Evolutionary conservation across 2,888 invertebrate genomes (phyloP).

Genomic region (Cataglyphis livida): DNA sequence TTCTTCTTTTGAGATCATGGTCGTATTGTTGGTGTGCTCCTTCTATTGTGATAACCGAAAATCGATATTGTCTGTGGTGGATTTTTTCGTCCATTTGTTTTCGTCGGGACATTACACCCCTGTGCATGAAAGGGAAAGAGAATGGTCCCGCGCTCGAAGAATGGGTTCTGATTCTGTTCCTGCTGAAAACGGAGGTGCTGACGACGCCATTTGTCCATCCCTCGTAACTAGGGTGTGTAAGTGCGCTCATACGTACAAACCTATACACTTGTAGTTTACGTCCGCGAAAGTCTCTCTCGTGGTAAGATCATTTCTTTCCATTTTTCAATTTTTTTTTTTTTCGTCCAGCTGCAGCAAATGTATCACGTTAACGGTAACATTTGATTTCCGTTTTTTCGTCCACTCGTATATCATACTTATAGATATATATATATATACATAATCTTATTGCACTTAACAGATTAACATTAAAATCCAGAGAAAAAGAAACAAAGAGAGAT

Average conservation of each 20-base stretch:
- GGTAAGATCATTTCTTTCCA: constrained; percentile 51
- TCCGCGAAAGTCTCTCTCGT: constrained; percentile 32
- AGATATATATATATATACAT: not conserved
- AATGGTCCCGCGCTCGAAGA: constrained; percentile 72
- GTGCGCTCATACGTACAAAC: constrained; percentile 64
- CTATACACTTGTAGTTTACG: constrained; percentile 49
- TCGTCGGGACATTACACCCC: constrained; percentile 69
- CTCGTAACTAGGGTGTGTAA: constrained; percentile 65
- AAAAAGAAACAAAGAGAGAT: not conserved
- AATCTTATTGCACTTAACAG: not conserved
- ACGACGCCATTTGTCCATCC: constrained; percentile 75
- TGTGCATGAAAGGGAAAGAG: constrained; percentile 64
- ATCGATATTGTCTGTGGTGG: constrained; percentile 67
- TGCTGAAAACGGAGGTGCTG: constrained; percentile 76
- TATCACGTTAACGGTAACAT: constrained; percentile 10
- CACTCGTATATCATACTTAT: not conserved
- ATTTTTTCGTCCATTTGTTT: constrained; percentile 63
- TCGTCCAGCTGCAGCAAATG: not conserved
- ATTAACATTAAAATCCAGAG: not conserved
- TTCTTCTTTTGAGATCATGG: constrained; percentile 64
- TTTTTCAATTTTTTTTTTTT: constrained; percentile 31
- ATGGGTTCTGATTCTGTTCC: constrained; percentile 78
- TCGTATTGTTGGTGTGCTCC: constrained; percentile 62
- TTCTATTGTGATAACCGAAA: constrained; percentile 69
- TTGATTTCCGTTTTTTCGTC: not conserved